Evolutionary conservation across 2,113 vertebrate genomes (phyloP).

Genomic region (Hippocampus mohnikei): DNA sequence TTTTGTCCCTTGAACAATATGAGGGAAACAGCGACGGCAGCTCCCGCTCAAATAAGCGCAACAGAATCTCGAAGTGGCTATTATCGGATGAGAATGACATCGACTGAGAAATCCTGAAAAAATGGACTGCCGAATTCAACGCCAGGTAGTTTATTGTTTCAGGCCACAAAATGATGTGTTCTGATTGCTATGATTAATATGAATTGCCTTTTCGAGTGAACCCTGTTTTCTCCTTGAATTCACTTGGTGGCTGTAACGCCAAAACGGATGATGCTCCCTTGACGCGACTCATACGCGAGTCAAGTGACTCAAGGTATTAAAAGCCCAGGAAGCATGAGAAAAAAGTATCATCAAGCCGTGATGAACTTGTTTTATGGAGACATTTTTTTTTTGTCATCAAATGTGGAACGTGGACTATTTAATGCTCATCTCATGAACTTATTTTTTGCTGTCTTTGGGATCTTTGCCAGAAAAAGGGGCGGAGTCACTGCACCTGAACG

Average conservation of each 20-base stretch:
- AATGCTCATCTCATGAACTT: background rate
- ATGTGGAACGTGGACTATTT: background rate
- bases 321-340: background rate
- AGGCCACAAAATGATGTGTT: slow-evolving; percentile 5
- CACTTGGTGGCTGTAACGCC: slow-evolving; percentile 2
- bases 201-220: slow-evolving; percentile 2
- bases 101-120: background rate
- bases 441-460: background rate
- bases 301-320: background rate
- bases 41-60: background rate
- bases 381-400: background rate
- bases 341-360: background rate
- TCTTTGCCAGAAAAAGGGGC: background rate
- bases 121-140: background rate
- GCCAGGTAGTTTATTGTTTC: slow-evolving; percentile 6
- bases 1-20: background rate
- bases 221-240: background rate
- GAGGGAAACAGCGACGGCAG: background rate
- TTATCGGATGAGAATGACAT: background rate
- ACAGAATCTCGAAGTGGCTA: background rate
- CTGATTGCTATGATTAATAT: slow-evolving; percentile 10
- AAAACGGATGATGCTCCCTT: background rate
- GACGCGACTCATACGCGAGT: background rate
- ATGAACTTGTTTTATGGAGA: slow-evolving; percentile 5
- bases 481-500: background rate